Percentiles rank a stretch among this genome's conserved stretches.
Conservation (phyloP, 23 tunicate genomes). For the Styela clava region DNA sequence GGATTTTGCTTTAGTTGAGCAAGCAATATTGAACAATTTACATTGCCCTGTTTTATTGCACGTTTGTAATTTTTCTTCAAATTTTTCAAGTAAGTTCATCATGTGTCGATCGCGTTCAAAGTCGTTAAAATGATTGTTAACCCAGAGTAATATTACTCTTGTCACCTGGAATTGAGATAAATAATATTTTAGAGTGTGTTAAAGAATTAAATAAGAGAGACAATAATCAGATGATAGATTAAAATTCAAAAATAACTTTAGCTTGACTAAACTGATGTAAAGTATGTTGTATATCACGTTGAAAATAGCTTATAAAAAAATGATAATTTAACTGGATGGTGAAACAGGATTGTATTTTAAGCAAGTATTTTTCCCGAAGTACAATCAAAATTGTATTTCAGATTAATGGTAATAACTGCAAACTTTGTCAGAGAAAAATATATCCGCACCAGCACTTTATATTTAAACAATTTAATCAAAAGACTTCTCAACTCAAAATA, state of each 20-base stretch:
- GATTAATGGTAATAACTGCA: too few species aligned
- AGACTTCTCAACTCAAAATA: too few species aligned
- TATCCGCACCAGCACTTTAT: too few species aligned
- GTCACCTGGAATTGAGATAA: conserved; percentile 42
- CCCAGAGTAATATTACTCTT: conserved; percentile 86
- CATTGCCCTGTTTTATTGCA: conserved; percentile 48
- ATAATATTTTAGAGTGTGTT: neutral
- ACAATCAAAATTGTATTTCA: too few species aligned
- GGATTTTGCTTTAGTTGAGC: conserved; percentile 85
- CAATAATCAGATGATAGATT: neutral
- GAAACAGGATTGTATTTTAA: too few species aligned
- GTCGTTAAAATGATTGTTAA: conserved; percentile 99
- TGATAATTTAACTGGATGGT: too few species aligned
- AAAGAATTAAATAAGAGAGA: neutral
- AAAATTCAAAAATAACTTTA: neutral
- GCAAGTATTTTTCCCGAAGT: too few species aligned
- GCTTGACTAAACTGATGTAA: too few species aligned
- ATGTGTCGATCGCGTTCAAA: conserved; percentile 79
- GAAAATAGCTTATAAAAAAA: too few species aligned
- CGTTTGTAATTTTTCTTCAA: conserved; percentile 75
- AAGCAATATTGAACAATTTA: conserved; percentile 77
- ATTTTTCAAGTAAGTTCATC: conserved; percentile 83
- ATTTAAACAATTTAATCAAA: too few species aligned
- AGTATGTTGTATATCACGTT: too few species aligned
- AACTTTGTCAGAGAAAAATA: too few species aligned